These are phyloP conservation scores for Lanius collurio DNA, from an alignment of 2,113 vertebrate genomes.

Conservation along the genomic window DNA sequence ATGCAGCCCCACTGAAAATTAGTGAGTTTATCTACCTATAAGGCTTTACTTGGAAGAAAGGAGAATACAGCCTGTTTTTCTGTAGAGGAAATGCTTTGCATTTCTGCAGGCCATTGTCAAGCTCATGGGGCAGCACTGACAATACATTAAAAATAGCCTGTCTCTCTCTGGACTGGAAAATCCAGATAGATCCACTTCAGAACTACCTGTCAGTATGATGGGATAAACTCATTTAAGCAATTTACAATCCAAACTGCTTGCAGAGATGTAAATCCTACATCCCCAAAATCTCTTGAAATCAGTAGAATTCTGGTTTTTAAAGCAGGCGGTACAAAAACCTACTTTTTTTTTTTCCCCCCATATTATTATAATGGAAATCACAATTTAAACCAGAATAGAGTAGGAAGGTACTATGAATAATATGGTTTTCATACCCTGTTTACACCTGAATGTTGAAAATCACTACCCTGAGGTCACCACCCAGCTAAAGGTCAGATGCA, in stretches of 20 bases:
- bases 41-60: neutral
- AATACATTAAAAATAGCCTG: neutral
- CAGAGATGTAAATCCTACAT: neutral
- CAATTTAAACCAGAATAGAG: neutral
- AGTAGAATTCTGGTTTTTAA: neutral
- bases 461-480: neutral
- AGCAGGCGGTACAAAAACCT: neutral
- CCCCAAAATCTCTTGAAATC: neutral
- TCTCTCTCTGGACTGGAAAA: neutral
- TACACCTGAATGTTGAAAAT: neutral
- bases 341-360: rapidly evolving
- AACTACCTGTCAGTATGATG: neutral
- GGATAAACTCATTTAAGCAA: neutral
- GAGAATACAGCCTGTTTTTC: neutral
- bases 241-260: neutral
- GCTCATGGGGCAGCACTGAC: neutral
- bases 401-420: neutral
- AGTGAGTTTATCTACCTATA: neutral
- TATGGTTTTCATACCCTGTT: neutral
- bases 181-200: neutral
- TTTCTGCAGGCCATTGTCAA: neutral
- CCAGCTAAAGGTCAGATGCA: neutral
- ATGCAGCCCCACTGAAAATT: neutral
- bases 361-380: neutral
- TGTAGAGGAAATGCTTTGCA: neutral